Conservation (phyloP, 2,113 vertebrate species). For the Heteronetta atricapilla region DNA sequence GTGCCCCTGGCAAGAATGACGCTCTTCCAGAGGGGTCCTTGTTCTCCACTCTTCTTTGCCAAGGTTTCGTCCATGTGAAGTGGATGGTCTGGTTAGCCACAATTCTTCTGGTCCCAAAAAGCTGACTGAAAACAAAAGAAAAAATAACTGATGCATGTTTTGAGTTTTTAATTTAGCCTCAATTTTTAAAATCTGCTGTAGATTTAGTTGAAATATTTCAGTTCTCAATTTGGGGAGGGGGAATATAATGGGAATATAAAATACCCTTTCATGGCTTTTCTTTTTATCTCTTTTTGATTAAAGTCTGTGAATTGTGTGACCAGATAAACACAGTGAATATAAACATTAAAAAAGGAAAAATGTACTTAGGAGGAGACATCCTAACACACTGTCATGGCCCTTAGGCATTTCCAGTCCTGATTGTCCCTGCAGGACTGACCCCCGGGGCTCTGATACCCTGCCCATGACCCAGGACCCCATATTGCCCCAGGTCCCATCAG, state of each 20-base stretch:
- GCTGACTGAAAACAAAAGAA: neutral
- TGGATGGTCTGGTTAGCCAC: fast-evolving
- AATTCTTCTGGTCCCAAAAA: neutral
- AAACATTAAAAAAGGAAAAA: neutral
- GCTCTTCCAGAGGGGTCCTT: neutral
- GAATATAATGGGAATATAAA: neutral
- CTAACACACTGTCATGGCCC: neutral
- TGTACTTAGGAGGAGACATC: neutral
- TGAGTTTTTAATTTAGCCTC: neutral
- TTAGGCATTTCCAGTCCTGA: neutral
- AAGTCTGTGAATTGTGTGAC: neutral
- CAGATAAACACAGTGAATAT: neutral
- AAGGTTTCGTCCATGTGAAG: neutral
- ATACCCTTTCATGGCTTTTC: neutral
- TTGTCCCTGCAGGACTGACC: fast-evolving
- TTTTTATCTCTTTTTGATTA: neutral
- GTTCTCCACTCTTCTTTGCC: neutral
- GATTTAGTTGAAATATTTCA: neutral
- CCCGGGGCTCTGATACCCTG: fast-evolving
- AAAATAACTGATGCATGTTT: neutral
- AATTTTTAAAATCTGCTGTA: neutral
- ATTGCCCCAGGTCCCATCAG: neutral
- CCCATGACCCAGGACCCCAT: fast-evolving
- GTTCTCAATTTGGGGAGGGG: neutral
- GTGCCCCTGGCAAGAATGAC: fast-evolving